Evolutionary conservation across 2,113 vertebrate genomes (phyloP).

Genomic region (Zootoca vivipara): DNA sequence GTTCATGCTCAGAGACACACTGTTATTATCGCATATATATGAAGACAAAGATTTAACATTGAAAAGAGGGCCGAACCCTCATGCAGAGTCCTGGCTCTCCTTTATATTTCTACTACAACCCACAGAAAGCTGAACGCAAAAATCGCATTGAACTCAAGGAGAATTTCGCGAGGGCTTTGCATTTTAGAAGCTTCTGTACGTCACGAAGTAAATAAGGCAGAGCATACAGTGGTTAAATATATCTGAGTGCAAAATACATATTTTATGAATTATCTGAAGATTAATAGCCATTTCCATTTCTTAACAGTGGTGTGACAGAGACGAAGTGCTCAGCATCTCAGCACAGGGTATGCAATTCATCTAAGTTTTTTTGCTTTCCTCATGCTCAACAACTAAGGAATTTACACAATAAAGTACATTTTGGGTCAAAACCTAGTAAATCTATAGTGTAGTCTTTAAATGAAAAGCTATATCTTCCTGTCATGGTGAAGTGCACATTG

Average conservation of each 20-base stretch:
- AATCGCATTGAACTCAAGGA: neutral
- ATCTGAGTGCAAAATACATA: slow-evolving; percentile 64
- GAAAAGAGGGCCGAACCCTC: neutral
- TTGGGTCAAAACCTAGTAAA: slow-evolving; percentile 60
- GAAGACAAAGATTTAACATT: neutral
- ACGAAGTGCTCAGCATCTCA: slow-evolving; percentile 60
- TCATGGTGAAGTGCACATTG: neutral
- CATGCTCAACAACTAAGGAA: slow-evolving; percentile 50
- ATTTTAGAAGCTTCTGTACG: neutral
- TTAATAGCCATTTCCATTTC: slow-evolving; percentile 69
- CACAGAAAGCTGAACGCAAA: neutral
- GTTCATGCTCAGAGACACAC: neutral
- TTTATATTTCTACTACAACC: neutral
- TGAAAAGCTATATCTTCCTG: neutral
- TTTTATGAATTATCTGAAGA: slow-evolving; percentile 72
- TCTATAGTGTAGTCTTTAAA: slow-evolving; percentile 56
- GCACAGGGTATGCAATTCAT: slow-evolving; percentile 69
- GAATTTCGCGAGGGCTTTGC: neutral
- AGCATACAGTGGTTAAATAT: slow-evolving; percentile 19
- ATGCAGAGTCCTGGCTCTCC: too few species aligned
- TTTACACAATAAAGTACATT: slow-evolving; percentile 63
- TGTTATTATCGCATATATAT: neutral
- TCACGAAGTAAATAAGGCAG: neutral
- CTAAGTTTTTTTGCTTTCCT: slow-evolving; percentile 54
- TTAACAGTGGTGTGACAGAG: slow-evolving; percentile 67